Conservation (phyloP, 1,140 invertebrate genomes). For the Brevipalpus yothersi region DNA sequence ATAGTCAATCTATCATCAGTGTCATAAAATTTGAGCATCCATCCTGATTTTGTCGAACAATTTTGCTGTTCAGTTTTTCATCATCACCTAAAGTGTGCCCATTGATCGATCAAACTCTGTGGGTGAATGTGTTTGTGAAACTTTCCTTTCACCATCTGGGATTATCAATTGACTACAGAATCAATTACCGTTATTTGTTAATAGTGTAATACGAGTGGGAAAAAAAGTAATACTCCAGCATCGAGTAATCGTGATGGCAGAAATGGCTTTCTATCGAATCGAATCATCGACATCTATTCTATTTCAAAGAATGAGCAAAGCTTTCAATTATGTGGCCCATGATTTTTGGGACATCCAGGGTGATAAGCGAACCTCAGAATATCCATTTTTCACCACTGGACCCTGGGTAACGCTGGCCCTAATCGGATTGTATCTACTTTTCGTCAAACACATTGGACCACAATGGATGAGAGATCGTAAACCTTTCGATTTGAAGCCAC, state of each 20-base stretch:
- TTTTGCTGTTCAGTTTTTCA: too few species aligned
- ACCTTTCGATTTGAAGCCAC: conserved; percentile 18
- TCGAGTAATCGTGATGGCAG: background rate
- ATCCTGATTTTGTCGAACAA: too few species aligned
- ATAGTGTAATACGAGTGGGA: too few species aligned
- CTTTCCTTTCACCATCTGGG: too few species aligned
- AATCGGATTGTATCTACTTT: conserved; percentile 8
- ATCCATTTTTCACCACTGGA: background rate
- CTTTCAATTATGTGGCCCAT: background rate
- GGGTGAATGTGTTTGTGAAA: too few species aligned
- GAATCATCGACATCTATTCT: background rate
- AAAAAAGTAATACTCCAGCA: too few species aligned
- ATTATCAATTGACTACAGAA: too few species aligned
- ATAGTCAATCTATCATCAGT: too few species aligned
- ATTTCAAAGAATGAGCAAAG: background rate
- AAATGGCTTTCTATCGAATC: background rate
- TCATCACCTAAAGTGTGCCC: too few species aligned
- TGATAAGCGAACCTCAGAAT: conserved; percentile 1
- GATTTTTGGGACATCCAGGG: conserved; percentile 8
- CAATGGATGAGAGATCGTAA: conserved; percentile 20
- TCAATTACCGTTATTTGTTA: too few species aligned
- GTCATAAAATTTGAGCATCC: too few species aligned
- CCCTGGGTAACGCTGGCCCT: conserved; percentile 6
- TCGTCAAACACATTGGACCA: conserved; percentile 17
- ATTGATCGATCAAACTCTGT: too few species aligned